Base-by-base conservation (phyloP, 2,797 vertebrate genomes). In the Siniperca undulata region DNA sequence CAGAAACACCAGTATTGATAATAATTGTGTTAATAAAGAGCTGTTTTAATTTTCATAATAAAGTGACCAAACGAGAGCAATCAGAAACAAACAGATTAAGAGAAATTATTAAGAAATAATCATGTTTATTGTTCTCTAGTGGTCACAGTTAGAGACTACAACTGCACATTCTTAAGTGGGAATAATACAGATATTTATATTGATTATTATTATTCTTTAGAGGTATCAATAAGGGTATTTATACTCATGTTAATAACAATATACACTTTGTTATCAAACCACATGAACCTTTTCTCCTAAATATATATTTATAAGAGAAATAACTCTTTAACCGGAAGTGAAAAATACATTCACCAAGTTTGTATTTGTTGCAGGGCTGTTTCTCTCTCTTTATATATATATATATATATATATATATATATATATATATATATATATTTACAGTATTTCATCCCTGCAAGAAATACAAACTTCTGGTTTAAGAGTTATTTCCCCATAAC, bases 41-140 rank as follows among this genome's bases (percentile, higher is more conserved):
- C 30, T 5, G 22, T 16, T 60, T 34, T 44, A 2, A 52, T 60
- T 55, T 68, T 27, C 17, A 56, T n/a, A 20, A 77, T 55, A n/a
- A 10, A 62, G 19, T 40, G 27, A 38, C 14, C 62, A 48, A 70
- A 58, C 11, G 20, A 13, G 22, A 62, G 0, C 6, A 7, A 70
- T 50, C 6, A 62, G 4, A 84, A 65, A 67, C 27, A 70, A 46
- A 61, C 11, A 42, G 27, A 44, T 27, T 11, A 67, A 30, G 17
- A 61, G 8, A 53, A 73, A 73, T 59, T 0, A 22, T 42, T 20
- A 67, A 67, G 20, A 76, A 53, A 60, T 40, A 30, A 53, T 20
- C 3, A 72, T 10, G 19, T 71, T 67, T 60, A 83, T 40, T 76
- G 9, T 38, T 62, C 34, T n/a, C n/a, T 38, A 38, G 17, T 30